Conservation (phyloP, 1,140 invertebrate genomes). For the Agrypnia vestita region DNA sequence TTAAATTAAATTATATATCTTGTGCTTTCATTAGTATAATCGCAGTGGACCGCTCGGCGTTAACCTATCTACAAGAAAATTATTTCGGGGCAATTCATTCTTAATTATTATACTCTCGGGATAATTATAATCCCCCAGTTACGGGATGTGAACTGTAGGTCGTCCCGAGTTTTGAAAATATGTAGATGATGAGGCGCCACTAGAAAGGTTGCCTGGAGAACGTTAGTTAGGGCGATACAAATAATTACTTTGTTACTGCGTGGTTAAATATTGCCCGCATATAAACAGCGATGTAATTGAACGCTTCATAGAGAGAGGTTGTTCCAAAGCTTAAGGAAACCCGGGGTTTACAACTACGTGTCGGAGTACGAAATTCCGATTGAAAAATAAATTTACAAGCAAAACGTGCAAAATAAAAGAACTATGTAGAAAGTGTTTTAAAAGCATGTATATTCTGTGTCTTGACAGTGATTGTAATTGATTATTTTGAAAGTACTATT, state of each 20-base stretch:
- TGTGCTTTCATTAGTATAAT: no score
- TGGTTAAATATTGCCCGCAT: not conserved
- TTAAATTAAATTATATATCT: no score
- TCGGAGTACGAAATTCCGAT: not conserved
- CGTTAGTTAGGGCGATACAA: not conserved
- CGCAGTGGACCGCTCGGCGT: no score
- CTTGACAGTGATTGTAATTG: not conserved
- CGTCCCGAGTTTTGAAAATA: no score
- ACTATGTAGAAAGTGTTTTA: not conserved
- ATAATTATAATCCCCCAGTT: no score
- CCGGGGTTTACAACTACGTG: conserved; percentile 7
- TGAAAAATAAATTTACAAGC: not conserved
- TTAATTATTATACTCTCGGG: no score
- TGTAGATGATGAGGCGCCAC: no score
- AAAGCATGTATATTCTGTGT: not conserved
- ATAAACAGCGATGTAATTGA: not conserved
- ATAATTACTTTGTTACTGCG: not conserved
- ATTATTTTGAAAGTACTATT: not conserved
- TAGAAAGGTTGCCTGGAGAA: no score
- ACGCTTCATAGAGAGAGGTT: not conserved
- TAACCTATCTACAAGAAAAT: no score
- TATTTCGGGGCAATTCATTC: no score
- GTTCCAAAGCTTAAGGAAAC: not conserved
- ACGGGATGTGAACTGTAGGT: no score
- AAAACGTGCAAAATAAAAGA: not conserved